phyloP scores from a whole-genome alignment of 2,797 vertebrate genomes.

The Phaenicophaeus curvirostris region DNA sequence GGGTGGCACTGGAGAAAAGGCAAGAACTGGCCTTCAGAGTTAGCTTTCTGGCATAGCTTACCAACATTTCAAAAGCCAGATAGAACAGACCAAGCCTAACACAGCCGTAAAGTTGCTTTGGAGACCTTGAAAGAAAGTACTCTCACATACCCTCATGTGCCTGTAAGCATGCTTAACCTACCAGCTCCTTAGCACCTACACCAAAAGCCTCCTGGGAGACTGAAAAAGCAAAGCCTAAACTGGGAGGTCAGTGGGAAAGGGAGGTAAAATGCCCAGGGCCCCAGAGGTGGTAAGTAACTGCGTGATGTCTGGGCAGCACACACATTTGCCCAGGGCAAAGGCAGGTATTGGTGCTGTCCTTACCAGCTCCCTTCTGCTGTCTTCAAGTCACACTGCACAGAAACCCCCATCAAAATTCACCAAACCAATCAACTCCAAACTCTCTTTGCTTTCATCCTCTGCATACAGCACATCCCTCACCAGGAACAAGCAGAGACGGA shows the following conservation, averaged over 20 bases:
- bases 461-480: rapidly evolving
- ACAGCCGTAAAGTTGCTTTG: neutral
- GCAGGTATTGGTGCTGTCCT: neutral
- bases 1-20: neutral
- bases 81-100: neutral
- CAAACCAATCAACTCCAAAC: neutral
- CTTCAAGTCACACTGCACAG: neutral
- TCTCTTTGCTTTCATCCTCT: neutral
- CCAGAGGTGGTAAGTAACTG: neutral
- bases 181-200: neutral
- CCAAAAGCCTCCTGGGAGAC: neutral
- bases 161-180: neutral
- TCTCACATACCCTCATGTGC: neutral
- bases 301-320: neutral
- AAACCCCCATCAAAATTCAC: neutral
- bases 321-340: neutral
- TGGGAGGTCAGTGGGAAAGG: neutral
- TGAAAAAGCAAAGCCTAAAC: neutral
- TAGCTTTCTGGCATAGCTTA: neutral
- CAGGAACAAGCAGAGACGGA: neutral
- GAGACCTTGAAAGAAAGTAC: neutral
- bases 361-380: neutral
- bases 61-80: neutral
- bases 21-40: neutral
- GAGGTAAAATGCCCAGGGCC: neutral